Evolutionary conservation across 2,797 vertebrate species (phyloP).

Genomic region (Cyprinella venusta): DNA sequence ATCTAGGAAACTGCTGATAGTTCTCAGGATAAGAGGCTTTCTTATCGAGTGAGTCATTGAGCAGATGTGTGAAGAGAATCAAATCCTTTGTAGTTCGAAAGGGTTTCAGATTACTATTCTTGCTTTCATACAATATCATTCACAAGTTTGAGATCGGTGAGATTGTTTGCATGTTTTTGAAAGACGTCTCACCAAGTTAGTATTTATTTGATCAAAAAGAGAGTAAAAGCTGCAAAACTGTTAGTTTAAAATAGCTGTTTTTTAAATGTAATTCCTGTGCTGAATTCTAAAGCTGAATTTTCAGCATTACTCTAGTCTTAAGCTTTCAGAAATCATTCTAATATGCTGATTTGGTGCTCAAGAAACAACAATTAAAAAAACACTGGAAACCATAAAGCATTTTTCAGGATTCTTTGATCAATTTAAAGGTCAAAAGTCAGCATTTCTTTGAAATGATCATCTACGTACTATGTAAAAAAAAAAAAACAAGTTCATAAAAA

Average conservation of each 20-base stretch:
- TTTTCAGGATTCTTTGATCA: not conserved
- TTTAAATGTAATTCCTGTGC: not conserved
- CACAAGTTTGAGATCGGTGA: not conserved
- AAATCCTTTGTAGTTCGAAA: not conserved
- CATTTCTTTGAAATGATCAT: not conserved
- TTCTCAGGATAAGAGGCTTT: conserved; percentile 64
- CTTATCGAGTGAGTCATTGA: conserved; percentile 57
- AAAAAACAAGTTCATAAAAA: conserved; percentile 49
- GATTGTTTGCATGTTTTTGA: not conserved
- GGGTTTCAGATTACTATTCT: not conserved
- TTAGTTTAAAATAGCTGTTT: not conserved
- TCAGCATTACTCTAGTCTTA: not conserved
- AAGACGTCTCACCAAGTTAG: not conserved
- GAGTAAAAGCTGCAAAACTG: not conserved
- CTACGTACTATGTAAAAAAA: not conserved
- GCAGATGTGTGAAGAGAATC: conserved; percentile 29
- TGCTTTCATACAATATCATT: not conserved
- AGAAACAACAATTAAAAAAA: too few species aligned
- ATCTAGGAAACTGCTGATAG: conserved; percentile 63
- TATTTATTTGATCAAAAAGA: not conserved
- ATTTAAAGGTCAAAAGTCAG: not conserved
- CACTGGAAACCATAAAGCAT: not conserved
- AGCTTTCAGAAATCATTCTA: not conserved
- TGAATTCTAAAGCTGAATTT: not conserved
- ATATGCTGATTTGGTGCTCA: not conserved